Evolutionary conservation across 2,113 vertebrate species (phyloP).

Genomic region (Dipodomys stephensi): DNA sequence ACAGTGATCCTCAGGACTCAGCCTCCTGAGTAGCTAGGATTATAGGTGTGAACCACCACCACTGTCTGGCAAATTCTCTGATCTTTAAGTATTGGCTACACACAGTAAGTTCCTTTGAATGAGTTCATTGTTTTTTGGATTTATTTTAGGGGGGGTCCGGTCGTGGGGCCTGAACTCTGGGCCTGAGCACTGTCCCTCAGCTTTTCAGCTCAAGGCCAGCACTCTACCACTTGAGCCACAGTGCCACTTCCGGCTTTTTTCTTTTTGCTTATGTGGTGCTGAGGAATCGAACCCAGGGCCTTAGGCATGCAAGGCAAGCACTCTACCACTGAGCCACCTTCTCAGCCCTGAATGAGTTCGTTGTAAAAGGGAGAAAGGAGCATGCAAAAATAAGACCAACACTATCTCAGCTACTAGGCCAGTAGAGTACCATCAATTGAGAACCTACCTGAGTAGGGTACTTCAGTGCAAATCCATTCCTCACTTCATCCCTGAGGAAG

Average conservation of each 20-base stretch:
- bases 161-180: too few species aligned
- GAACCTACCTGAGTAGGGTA: neutral
- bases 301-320: too few species aligned
- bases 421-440: too few species aligned
- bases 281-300: too few species aligned
- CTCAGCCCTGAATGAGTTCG: neutral
- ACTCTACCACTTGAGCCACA: too few species aligned
- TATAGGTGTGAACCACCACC: too few species aligned
- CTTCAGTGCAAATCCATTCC: neutral
- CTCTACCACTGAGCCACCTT: too few species aligned
- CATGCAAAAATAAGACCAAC: neutral
- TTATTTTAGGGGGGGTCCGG: too few species aligned
- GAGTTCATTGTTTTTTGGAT: neutral
- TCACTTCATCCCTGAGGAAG: neutral
- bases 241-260: too few species aligned
- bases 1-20: neutral
- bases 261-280: too few species aligned
- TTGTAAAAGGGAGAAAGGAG: neutral
- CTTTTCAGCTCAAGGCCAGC: too few species aligned
- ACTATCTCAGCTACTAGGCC: neutral
- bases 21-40: neutral
- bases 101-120: constrained; percentile 4
- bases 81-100: neutral
- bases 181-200: too few species aligned
- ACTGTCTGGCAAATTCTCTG: neutral